Evolutionary conservation across 1,140 invertebrate species (phyloP).

Genomic region (Pseudomyrmex flavicornis): DNA sequence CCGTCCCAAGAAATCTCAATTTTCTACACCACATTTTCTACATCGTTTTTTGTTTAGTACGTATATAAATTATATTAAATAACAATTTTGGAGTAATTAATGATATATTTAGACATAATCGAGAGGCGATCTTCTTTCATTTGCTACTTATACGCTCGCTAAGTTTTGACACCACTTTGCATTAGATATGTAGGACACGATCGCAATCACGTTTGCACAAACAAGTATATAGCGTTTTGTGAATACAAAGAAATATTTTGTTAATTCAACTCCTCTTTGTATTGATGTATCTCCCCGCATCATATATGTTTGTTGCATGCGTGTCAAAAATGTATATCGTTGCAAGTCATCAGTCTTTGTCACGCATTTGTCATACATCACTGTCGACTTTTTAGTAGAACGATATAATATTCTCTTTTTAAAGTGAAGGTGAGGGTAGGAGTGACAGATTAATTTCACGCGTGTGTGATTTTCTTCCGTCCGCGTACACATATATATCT

Average conservation of each 20-base stretch:
- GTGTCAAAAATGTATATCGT: constrained; percentile 26
- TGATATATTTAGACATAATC: neutral
- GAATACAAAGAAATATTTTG: constrained; percentile 13
- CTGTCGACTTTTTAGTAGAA: constrained; percentile 14
- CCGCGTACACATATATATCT: no score
- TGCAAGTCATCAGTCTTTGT: constrained; percentile 26
- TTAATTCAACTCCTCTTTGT: neutral
- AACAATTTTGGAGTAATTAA: neutral
- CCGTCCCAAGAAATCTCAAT: neutral
- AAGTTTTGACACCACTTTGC: neutral
- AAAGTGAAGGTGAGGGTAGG: constrained; percentile 51
- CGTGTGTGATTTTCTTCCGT: constrained; percentile 1
- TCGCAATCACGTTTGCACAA: constrained; percentile 7
- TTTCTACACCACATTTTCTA: neutral
- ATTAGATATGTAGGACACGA: constrained; percentile 4
- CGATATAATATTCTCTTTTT: constrained; percentile 11
- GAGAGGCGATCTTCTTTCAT: constrained; percentile 5
- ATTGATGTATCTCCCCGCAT: constrained; percentile 30
- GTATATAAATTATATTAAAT: no score
- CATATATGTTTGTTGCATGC: constrained; percentile 58
- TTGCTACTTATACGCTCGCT: constrained; percentile 1
- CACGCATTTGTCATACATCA: constrained; percentile 11
- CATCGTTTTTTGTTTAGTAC: neutral
- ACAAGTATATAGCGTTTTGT: neutral
- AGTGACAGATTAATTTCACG: constrained; percentile 22